Conservation (phyloP, 2,113 vertebrate species). For the Semnopithecus entellus region DNA sequence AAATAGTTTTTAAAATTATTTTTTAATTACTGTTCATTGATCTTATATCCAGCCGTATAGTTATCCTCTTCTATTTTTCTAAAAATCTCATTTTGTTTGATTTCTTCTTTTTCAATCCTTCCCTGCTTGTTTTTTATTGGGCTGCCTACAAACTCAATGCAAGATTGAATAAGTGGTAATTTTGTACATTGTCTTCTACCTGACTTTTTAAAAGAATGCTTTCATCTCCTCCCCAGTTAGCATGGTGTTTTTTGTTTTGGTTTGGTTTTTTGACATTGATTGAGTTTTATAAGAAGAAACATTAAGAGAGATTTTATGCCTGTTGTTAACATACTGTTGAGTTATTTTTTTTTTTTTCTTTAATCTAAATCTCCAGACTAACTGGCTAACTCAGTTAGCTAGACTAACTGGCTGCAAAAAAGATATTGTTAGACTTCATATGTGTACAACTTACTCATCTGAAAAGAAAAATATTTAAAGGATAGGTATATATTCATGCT, state of each 20-base stretch:
- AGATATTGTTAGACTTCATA: neutral
- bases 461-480: neutral
- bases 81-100: neutral
- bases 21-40: neutral
- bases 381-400: neutral
- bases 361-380: neutral
- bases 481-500: neutral
- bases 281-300: slow-evolving; percentile 30
- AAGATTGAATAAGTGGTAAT: neutral
- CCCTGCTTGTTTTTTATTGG: neutral
- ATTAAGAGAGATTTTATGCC: slow-evolving; percentile 64
- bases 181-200: neutral
- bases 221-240: neutral
- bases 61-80: neutral
- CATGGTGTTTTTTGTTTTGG: neutral
- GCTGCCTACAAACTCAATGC: neutral
- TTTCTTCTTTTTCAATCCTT: neutral
- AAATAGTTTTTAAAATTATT: neutral
- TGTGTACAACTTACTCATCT: neutral
- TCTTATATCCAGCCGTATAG: neutral
- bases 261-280: neutral
- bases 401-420: neutral
- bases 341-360: slow-evolving; percentile 42
- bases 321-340: slow-evolving; percentile 53
- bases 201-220: neutral